These are phyloP conservation scores for Poeciliopsis paucimaculata DNA, from an alignment of 2,797 vertebrate genomes.

Conservation along the genomic window DNA sequence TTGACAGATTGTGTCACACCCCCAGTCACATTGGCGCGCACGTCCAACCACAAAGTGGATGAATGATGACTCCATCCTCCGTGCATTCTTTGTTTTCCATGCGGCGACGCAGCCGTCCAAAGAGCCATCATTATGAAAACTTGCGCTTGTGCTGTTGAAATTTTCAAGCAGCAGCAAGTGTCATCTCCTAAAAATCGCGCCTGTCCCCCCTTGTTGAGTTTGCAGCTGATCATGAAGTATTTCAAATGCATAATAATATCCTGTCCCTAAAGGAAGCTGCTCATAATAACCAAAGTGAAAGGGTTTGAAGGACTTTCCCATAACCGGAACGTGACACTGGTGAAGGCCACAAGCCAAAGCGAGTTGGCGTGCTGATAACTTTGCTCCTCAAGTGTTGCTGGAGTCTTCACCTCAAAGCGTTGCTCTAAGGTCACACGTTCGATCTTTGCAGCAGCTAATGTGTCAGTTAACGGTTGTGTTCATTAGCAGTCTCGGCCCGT, in stretches of 20 bases:
- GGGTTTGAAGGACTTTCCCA: constrained; percentile 48
- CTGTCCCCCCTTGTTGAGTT: background rate
- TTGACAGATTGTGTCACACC: constrained; percentile 49
- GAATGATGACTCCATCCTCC: constrained; percentile 34
- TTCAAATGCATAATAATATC: constrained; percentile 16
- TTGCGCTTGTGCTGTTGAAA: constrained; percentile 21
- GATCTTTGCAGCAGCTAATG: constrained; percentile 39
- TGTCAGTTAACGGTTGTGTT: constrained; percentile 64
- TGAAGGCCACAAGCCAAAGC: background rate
- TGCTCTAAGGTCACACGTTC: constrained; percentile 59
- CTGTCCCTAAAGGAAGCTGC: constrained; percentile 24
- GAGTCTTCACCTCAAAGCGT: background rate
- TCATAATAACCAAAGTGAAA: constrained; percentile 22
- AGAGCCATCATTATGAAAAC: constrained; percentile 49
- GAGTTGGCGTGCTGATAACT: background rate
- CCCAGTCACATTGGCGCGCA: constrained; percentile 18
- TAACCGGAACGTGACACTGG: constrained; percentile 36
- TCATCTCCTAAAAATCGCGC: constrained; percentile 32
- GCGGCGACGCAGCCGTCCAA: constrained; percentile 7
- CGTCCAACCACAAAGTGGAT: background rate
- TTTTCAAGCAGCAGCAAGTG: constrained; percentile 13
- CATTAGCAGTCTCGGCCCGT: constrained; percentile 59
- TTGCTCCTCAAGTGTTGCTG: background rate
- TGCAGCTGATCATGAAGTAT: constrained; percentile 9
- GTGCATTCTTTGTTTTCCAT: constrained; percentile 35